These are phyloP conservation scores for Aphidius gifuensis DNA, from an alignment of 1,140 invertebrate species.

Conservation along the genomic window DNA sequence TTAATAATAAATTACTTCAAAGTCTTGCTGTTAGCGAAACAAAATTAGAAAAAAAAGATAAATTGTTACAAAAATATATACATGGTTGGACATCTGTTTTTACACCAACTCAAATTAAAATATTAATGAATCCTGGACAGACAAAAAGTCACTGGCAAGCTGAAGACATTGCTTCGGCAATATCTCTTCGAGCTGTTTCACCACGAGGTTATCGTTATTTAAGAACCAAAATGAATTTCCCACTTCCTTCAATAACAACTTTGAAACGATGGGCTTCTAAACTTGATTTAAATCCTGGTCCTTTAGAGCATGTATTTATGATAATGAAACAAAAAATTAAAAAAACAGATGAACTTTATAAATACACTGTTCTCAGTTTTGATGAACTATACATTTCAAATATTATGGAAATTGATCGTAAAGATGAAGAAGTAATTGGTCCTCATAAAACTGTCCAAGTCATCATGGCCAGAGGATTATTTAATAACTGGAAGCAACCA, in stretches of 20 bases:
- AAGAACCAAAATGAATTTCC: conserved; percentile 22
- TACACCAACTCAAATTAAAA: conserved; percentile 20
- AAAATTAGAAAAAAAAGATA: no score
- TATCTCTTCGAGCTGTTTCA: conserved; percentile 20
- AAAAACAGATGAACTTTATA: conserved; percentile 11
- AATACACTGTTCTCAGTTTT: conserved; percentile 22
- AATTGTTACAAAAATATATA: no score
- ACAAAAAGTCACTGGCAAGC: conserved; percentile 18
- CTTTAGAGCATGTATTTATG: conserved; percentile 18
- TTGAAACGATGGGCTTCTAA: conserved; percentile 24
- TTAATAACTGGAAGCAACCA: conserved; percentile 41
- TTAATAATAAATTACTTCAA: no score
- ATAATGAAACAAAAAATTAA: conserved; percentile 22
- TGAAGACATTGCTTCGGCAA: conserved; percentile 28
- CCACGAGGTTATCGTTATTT: conserved; percentile 26
- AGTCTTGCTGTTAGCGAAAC: no score
- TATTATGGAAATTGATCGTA: conserved; percentile 18
- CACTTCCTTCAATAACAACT: conserved; percentile 23
- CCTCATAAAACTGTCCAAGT: conserved; percentile 19
- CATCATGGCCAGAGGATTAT: conserved; percentile 27
- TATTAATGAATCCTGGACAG: not conserved
- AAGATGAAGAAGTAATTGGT: conserved; percentile 21
- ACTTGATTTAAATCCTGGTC: conserved; percentile 16
- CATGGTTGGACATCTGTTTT: not conserved
- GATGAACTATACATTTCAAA: conserved; percentile 26